These are phyloP conservation scores for Nemoura dubitans DNA, from an alignment of 2,888 invertebrate genomes.

Conservation along the genomic window DNA sequence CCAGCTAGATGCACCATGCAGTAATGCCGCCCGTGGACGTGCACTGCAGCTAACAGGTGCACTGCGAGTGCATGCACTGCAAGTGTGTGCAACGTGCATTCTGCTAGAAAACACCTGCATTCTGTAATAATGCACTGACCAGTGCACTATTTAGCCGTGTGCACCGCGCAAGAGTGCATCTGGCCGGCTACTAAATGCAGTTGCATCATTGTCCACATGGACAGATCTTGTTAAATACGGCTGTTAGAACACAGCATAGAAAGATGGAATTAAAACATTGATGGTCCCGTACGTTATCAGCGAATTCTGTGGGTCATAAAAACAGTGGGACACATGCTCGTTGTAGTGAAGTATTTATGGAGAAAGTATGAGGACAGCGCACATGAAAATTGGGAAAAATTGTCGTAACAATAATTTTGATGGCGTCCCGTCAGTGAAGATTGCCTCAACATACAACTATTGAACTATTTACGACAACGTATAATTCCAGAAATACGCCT, in stretches of 20 bases:
- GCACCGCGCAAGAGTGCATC: background rate
- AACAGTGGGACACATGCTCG: background rate
- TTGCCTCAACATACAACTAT: background rate
- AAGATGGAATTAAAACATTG: background rate
- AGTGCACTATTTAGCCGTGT: background rate
- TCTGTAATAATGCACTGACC: slow-evolving; percentile 12
- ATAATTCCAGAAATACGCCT: background rate
- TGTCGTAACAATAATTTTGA: background rate
- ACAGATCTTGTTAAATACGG: background rate
- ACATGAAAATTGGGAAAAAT: background rate
- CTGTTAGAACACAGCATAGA: no score
- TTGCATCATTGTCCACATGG: background rate
- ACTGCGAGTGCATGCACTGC: background rate
- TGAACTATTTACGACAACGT: background rate
- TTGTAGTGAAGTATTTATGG: background rate
- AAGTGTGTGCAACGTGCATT: slow-evolving; percentile 12
- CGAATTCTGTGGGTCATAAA: no score
- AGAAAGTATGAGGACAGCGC: background rate
- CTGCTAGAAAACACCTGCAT: background rate
- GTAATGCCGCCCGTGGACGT: background rate
- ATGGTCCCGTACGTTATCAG: background rate
- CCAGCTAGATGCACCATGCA: background rate
- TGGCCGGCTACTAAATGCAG: background rate
- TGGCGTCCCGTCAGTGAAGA: background rate
- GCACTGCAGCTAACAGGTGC: background rate